phyloP scores from a whole-genome alignment of 2,113 vertebrate species.

The Aspiorhynchus laticeps region DNA sequence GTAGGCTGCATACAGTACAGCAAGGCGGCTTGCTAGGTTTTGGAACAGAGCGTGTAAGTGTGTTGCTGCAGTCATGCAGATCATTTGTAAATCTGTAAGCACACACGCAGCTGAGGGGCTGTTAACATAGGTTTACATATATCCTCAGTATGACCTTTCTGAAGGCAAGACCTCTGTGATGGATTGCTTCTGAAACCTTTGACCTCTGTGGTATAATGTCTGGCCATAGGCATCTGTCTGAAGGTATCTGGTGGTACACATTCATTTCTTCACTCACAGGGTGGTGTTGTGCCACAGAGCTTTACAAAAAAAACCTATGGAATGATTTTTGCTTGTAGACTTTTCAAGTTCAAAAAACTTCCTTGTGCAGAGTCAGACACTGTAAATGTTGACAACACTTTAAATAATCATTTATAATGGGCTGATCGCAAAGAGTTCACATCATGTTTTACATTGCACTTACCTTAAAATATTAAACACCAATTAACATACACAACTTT shows the following conservation, averaged over 20 bases:
- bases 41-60: background rate
- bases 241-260: background rate
- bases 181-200: constrained; percentile 42
- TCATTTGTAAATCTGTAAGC: constrained; percentile 20
- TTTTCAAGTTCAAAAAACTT: background rate
- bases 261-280: constrained; percentile 12
- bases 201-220: constrained; percentile 31
- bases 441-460: background rate
- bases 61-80: background rate
- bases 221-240: constrained; percentile 14
- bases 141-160: constrained; percentile 31
- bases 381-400: background rate
- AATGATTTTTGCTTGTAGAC: background rate
- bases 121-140: constrained; percentile 18
- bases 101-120: background rate
- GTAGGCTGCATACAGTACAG: background rate
- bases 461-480: constrained; percentile 37
- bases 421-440: background rate
- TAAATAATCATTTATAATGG: constrained; percentile 27
- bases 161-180: constrained; percentile 27
- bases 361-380: constrained; percentile 28
- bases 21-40: background rate
- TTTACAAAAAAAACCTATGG: background rate
- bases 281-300: constrained; percentile 13
- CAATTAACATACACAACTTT: constrained; percentile 27